These are phyloP conservation scores for Scrobipalpa costella DNA, from an alignment of 2,888 invertebrate genomes.

Conservation along the genomic window DNA sequence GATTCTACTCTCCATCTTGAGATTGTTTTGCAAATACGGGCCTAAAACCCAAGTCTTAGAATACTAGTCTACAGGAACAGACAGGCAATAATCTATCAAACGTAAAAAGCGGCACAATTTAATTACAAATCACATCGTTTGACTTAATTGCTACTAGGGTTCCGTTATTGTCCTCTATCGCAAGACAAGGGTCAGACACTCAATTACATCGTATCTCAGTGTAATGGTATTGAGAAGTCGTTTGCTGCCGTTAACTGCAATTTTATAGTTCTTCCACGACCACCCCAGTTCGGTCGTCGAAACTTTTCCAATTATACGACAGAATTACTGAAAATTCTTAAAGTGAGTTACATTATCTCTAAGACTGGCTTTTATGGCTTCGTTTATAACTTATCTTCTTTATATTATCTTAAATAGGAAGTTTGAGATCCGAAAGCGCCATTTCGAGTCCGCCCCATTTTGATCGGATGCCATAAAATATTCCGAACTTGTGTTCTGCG, in stretches of 20 bases:
- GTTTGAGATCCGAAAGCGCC: background rate
- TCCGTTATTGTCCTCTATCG: conserved; percentile 1
- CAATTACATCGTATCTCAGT: conserved; percentile 60
- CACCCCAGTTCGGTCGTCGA: conserved; percentile 48
- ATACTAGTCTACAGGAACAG: too few relatives aligned
- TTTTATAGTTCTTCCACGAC: conserved; percentile 64
- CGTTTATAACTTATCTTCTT: conserved; percentile 38
- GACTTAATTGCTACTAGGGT: conserved; percentile 5
- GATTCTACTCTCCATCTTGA: too few relatives aligned
- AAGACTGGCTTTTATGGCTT: conserved; percentile 43
- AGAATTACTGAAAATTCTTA: conserved; percentile 58
- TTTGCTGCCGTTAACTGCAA: conserved; percentile 60
- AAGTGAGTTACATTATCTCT: conserved; percentile 47
- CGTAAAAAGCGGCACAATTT: background rate
- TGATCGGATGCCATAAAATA: too few relatives aligned
- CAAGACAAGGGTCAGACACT: conserved; percentile 41
- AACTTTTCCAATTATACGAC: conserved; percentile 66
- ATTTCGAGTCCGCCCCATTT: background rate
- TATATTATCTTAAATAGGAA: conserved; percentile 34
- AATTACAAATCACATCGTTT: conserved; percentile 5
- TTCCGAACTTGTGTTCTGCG: too few relatives aligned
- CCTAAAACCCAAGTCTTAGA: too few relatives aligned
- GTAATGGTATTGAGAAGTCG: conserved; percentile 65
- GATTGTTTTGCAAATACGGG: too few relatives aligned
- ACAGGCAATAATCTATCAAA: too few relatives aligned